These are phyloP conservation scores for Julus scanicus DNA, from an alignment of 2,888 invertebrate species.

Conservation along the genomic window DNA sequence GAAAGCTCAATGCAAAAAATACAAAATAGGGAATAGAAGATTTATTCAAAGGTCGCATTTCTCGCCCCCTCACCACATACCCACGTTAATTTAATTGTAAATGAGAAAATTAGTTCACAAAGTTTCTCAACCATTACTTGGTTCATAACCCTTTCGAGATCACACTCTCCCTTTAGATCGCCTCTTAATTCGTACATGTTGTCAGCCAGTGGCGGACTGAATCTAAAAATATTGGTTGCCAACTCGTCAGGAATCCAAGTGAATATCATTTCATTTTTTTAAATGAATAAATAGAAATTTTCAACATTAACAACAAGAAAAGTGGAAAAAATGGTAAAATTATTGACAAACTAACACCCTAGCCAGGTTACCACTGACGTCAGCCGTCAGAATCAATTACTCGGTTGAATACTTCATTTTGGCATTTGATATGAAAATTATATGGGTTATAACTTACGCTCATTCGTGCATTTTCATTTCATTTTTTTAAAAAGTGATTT, in stretches of 20 bases:
- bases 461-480: neutral
- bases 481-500: neutral
- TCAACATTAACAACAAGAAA: too few relatives aligned
- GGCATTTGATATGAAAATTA: neutral
- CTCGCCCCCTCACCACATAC: neutral
- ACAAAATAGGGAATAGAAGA: neutral
- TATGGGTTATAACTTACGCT: neutral
- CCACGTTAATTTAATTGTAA: neutral
- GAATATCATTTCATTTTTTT: too few relatives aligned
- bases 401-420: neutral
- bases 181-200: neutral
- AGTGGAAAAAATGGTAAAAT: too few relatives aligned
- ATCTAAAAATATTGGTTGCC: neutral
- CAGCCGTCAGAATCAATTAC: constrained; percentile 20
- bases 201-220: too few relatives aligned
- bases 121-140: neutral
- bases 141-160: neutral
- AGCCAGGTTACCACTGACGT: neutral
- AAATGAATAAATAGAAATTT: too few relatives aligned
- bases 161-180: neutral
- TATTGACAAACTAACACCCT: too few relatives aligned
- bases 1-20: neutral
- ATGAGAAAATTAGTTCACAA: constrained; percentile 1
- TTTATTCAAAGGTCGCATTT: neutral
- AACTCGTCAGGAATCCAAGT: neutral